phyloP scores from a whole-genome alignment of 2,888 invertebrate species.

The Drymonia ruficornis region DNA sequence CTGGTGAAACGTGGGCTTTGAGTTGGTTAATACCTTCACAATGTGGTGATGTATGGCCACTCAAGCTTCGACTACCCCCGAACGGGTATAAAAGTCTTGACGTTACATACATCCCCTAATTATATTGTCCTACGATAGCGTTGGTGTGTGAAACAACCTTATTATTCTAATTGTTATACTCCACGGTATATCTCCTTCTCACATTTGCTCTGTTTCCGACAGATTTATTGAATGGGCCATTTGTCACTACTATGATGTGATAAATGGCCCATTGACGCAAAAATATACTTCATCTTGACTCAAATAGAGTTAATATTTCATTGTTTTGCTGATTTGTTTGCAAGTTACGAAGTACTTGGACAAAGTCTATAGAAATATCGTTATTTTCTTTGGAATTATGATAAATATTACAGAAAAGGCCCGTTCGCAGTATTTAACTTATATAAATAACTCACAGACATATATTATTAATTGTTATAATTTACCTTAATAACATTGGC shows the following conservation, averaged over 20 bases:
- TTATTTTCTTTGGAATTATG: not conserved
- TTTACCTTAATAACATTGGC: too few relatives aligned
- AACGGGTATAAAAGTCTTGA: too few relatives aligned
- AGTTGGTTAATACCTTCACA: too few relatives aligned
- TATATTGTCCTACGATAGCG: not conserved
- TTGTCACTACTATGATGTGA: conserved; percentile 27
- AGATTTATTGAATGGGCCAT: conserved; percentile 24
- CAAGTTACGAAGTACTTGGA: not conserved
- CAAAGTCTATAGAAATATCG: not conserved
- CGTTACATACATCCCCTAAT: not conserved
- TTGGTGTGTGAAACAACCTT: not conserved
- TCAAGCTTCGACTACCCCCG: too few relatives aligned
- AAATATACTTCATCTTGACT: conserved; percentile 15
- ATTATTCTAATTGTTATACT: not conserved
- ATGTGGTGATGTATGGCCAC: too few relatives aligned
- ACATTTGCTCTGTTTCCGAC: conserved; percentile 23
- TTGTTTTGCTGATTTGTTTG: conserved; percentile 5
- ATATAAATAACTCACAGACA: too few relatives aligned
- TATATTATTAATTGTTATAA: too few relatives aligned
- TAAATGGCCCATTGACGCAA: conserved; percentile 18
- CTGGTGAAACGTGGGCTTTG: too few relatives aligned
- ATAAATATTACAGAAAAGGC: too few relatives aligned
- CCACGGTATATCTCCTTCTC: conserved; percentile 4
- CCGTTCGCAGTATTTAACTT: too few relatives aligned
- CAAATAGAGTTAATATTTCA: conserved; percentile 2